Evolutionary conservation across 2,888 invertebrate genomes (phyloP).

Genomic region (Arrhopalites spinosus): DNA sequence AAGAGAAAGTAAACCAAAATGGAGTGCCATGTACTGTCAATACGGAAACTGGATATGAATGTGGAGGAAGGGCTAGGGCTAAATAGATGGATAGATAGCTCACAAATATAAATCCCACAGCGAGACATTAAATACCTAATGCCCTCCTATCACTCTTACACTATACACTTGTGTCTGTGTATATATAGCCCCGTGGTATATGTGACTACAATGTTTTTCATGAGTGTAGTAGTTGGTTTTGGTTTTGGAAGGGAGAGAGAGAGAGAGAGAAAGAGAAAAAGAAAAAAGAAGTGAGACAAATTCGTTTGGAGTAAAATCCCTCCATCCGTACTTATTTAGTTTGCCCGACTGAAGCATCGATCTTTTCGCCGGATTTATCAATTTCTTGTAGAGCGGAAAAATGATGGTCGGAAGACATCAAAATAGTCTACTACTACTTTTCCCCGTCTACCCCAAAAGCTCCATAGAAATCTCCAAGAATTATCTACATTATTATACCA

Average conservation of each 20-base stretch:
- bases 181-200: too few species aligned
- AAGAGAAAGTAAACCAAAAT: neutral
- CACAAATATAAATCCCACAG: neutral
- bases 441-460: conserved; percentile 23
- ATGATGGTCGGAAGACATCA: conserved; percentile 47
- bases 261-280: conserved; percentile 8
- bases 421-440: conserved; percentile 36
- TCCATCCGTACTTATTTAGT: conserved; percentile 40
- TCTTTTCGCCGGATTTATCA: conserved; percentile 54
- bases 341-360: conserved; percentile 43
- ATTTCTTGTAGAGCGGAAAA: conserved; percentile 55
- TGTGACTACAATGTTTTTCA: neutral
- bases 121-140: neutral
- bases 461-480: conserved; percentile 37
- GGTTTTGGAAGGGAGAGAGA: too few species aligned
- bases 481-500: neutral
- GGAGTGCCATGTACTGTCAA: neutral
- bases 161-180: neutral
- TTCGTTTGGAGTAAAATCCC: conserved; percentile 34
- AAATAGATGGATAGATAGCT: neutral
- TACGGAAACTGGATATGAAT: neutral
- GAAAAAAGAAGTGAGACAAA: conserved; percentile 34
- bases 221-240: too few species aligned
- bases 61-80: neutral
- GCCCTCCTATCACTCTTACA: neutral